A percentile compares a stretch with the other conserved stretches of the same genome.
These are phyloP conservation scores for Cynoglossus semilaevis DNA, from an alignment of 2,113 vertebrate species.

Conservation along the genomic window DNA sequence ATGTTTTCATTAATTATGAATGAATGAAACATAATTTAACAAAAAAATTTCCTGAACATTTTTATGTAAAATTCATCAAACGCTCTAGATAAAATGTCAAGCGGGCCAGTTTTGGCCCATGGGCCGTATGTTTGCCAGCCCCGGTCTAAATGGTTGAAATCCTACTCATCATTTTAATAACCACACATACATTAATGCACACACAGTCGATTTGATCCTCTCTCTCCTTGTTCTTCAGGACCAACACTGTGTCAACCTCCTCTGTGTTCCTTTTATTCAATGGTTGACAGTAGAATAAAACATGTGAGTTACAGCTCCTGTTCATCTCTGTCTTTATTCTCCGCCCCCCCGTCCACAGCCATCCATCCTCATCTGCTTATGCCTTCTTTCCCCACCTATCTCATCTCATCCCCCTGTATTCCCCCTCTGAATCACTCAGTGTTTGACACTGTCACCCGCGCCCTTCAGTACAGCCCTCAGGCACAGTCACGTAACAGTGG, in stretches of 20 bases:
- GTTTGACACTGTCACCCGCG: slow-evolving; percentile 63
- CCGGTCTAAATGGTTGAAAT: too few species aligned
- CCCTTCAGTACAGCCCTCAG: slow-evolving; percentile 64
- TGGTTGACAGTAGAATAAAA: slow-evolving; percentile 69
- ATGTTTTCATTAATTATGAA: too few species aligned
- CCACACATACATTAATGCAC: too few species aligned
- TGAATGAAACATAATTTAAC: too few species aligned
- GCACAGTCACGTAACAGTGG: slow-evolving; percentile 65
- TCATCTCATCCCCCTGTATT: slow-evolving; percentile 50
- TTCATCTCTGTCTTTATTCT: slow-evolving; percentile 34
- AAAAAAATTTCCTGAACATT: too few species aligned
- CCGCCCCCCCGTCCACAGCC: slow-evolving; percentile 37
- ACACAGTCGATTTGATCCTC: slow-evolving; percentile 14
- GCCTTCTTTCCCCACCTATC: slow-evolving; percentile 15
- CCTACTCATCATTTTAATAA: too few species aligned
- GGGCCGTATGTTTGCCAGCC: too few species aligned
- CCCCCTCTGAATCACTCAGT: slow-evolving; percentile 59
- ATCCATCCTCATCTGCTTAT: not conserved
- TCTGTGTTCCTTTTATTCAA: slow-evolving; percentile 71
- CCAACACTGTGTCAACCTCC: slow-evolving; percentile 64
- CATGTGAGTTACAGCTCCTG: slow-evolving; percentile 66
- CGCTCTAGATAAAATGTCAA: too few species aligned
- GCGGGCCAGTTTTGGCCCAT: too few species aligned
- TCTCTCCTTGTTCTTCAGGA: slow-evolving; percentile 63
- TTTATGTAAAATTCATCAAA: too few species aligned